phyloP scores from a whole-genome alignment of 2,113 vertebrate genomes.

The Phainopepla nitens region DNA sequence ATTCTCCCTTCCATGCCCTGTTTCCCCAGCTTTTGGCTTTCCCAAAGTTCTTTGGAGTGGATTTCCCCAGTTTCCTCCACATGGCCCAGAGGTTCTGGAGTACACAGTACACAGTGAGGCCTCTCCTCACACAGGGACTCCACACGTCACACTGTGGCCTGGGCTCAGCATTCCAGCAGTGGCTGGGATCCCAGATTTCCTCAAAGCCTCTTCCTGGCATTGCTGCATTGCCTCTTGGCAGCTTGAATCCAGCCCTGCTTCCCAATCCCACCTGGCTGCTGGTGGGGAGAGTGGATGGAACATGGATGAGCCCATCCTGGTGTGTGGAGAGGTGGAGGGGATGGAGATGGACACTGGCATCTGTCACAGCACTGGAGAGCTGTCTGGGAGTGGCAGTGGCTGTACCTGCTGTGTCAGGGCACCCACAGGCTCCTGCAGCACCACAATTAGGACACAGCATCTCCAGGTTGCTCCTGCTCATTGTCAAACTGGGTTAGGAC shows the following conservation, averaged over 20 bases:
- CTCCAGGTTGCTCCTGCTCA: not conserved
- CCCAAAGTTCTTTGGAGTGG: not conserved
- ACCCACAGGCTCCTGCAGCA: not conserved
- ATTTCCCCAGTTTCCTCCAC: not conserved
- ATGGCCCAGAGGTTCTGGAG: not conserved
- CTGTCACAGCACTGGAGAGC: not conserved
- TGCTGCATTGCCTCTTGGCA: not conserved
- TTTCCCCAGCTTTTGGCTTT: not conserved
- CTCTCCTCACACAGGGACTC: not conserved
- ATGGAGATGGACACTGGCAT: not conserved
- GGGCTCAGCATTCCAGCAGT: not conserved
- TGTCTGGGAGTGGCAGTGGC: not conserved
- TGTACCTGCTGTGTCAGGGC: not conserved
- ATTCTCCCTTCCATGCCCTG: not conserved
- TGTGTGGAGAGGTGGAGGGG: not conserved
- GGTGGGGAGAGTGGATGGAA: not conserved
- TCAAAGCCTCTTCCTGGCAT: not conserved
- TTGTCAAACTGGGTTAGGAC: not conserved
- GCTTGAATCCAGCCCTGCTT: not conserved
- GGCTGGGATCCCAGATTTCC: not conserved
- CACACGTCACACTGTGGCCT: accelerated
- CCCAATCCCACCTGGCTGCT: not conserved
- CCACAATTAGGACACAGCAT: not conserved
- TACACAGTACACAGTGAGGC: not conserved
- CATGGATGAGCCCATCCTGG: accelerated